Conservation (phyloP, 64 coral and sea anemone species). For the Pocillopora damicornis region DNA sequence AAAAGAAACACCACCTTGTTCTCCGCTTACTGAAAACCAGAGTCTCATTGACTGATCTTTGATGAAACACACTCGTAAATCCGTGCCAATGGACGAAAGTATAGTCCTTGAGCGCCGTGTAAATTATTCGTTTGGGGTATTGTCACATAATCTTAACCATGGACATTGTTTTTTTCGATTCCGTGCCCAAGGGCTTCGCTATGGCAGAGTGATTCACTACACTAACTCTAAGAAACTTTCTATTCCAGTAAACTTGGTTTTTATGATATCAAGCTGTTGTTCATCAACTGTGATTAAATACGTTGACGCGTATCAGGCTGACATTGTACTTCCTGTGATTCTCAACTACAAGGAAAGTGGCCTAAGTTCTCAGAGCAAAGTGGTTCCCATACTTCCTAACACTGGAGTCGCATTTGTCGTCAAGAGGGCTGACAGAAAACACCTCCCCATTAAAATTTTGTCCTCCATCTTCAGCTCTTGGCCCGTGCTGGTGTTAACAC, state of each 20-base stretch:
- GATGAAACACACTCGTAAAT: too few relatives aligned
- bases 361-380: conserved; percentile 37
- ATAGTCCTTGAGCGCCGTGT: too few relatives aligned
- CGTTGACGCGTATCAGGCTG: background rate
- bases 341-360: conserved; percentile 47
- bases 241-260: background rate
- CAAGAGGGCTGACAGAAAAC: conserved; percentile 9
- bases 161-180: too few relatives aligned
- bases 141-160: too few relatives aligned
- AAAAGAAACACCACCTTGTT: too few relatives aligned
- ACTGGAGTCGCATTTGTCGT: conserved; percentile 52
- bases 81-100: too few relatives aligned
- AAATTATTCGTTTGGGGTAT: too few relatives aligned
- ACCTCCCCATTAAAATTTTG: conserved; percentile 28
- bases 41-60: too few relatives aligned
- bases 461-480: conserved; percentile 33
- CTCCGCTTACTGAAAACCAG: too few relatives aligned
- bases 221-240: background rate
- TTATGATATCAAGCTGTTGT: background rate
- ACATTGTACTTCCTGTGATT: conserved; percentile 24
- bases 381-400: conserved; percentile 49
- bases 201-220: background rate
- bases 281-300: background rate
- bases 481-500: conserved; percentile 36
- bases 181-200: too few relatives aligned